Base-by-base conservation (phyloP, 2,888 invertebrate genomes). In the Masnerella sp. region DNA sequence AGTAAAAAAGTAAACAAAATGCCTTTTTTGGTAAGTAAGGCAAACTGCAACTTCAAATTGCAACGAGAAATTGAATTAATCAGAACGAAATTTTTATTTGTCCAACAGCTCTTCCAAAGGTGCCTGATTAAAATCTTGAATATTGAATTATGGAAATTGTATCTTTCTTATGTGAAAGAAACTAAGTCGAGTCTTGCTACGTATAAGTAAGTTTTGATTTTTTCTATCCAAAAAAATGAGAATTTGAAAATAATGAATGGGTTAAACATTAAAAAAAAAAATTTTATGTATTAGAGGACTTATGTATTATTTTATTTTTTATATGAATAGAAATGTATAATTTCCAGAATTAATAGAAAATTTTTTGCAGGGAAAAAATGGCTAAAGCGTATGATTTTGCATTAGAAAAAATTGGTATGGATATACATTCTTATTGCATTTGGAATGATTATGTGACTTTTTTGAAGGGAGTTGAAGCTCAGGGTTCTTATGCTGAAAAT, bases 381-480 rank as follows among this genome's bases (percentile, higher is more conserved):
- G 99, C 99, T 0, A 98, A 99, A 87, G 99, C 99, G 0, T 99
- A 99, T 87, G 99, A 99, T 88, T 99, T 99, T 88, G 99, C 99
- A 0, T 88, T 99, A 76, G 99, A 99, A 76, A 98, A 99, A 89
- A 98, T 99, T 78, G 99, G 99, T 0, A 94, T 99, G 93, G 99
- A 99, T 85, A 94, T 98, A 79, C 96, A 97, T 88, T 96, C 98
- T 0, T 97, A 96, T 87, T 93, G 95, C 5, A 96, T 99, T 72
- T 99, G 99, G 97, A 95, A 95, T 82, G 99, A 99, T 84, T 99
- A 99, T 84, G 96, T 99, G 0, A 94, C 93, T 40, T 99, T 99
- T 87, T 89, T 99, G 67, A 99, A 97, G 87, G 92, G 95, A 47
- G 98, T 98, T 0, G 99, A 99, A 78, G 99, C 99, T 0, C 94